Percentiles rank a stretch among this genome's conserved stretches.
Evolutionary conservation across 2,797 vertebrate species (phyloP).

Genomic region (Sternotherus odoratus): DNA sequence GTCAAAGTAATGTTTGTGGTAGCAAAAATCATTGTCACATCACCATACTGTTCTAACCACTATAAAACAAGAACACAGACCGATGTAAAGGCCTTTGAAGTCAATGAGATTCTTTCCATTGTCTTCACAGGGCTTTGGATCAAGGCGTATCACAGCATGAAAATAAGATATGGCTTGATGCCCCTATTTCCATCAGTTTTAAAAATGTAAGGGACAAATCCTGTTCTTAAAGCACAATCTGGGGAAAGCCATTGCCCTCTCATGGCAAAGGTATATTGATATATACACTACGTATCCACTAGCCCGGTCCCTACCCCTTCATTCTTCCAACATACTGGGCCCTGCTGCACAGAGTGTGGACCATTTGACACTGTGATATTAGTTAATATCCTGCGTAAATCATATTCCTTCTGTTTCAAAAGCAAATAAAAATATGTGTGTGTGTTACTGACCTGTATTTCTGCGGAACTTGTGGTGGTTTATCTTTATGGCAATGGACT

Average conservation of each 20-base stretch:
- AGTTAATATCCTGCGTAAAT: slow-evolving; percentile 82
- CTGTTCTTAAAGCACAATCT: neutral
- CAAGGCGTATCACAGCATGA: neutral
- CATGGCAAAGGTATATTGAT: neutral
- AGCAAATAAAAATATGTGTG: slow-evolving; percentile 82
- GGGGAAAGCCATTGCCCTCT: neutral
- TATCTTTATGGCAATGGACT: slow-evolving; percentile 61
- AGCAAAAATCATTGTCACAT: neutral
- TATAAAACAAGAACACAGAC: fast-evolving
- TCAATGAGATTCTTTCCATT: neutral
- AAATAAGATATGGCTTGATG: no score
- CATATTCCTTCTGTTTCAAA: slow-evolving; percentile 81
- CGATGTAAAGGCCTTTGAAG: neutral
- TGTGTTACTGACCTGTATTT: slow-evolving; percentile 76
- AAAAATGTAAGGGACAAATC: neutral
- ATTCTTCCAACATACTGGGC: neutral
- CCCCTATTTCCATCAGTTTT: neutral
- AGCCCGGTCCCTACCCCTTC: neutral
- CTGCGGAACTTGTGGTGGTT: slow-evolving; percentile 76
- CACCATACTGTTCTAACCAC: neutral
- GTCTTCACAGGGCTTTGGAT: neutral
- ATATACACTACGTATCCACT: neutral
- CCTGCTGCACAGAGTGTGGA: neutral
- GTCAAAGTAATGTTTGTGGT: neutral
- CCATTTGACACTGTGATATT: slow-evolving; percentile 62